Base-by-base conservation (phyloP, 1,140 invertebrate species). In the Bombus vancouverensis region DNA sequence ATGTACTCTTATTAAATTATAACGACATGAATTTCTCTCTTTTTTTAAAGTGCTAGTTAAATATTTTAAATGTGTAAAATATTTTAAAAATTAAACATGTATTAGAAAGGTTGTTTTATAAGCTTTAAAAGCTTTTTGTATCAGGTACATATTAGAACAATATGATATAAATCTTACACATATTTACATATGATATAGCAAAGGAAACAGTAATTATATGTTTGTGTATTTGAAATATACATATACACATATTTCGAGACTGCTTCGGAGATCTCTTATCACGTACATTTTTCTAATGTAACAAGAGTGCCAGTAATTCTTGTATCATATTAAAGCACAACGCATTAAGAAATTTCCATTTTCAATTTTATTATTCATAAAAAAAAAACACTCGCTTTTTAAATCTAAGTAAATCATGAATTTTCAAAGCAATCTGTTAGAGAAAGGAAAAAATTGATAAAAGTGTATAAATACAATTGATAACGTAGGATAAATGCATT, bases 361-460 rank as follows among this genome's bases (percentile, higher is more conserved):
- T 85, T 73, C 57, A 84, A 76, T 78, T 84, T 88, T 59, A 57
- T 85, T 71, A 82, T 74, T 86, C 65, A 65, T 75, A 53, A 53
- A 53, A 44, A 53, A 44, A 18, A 62, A 74, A 76, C 77, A 39
- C 42, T 62, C 66, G 62, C 73, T 79, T 74, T 81, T 71, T 66
- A 86, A 78, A 42, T 77, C 59, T 42, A 81, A 87, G 71, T 79
- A 72, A 89, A 91, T 85, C 87, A 85, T 87, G 68, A 88, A 89
- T 92, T 94, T 94, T 93, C 88, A 93, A 94, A 93, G 91, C 92
- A 93, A 93, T 93, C 89, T 82, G 77, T 87, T 82, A 90, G 83
- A 89, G 65, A 13, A 62, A n/a, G 28, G 59, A 70, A 42, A 68
- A 89, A 87, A 87, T 85, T 80, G 66, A 80, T 53, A 70, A 89